phyloP scores from a whole-genome alignment of 2,888 invertebrate species.

The Parasteatoda lunata region DNA sequence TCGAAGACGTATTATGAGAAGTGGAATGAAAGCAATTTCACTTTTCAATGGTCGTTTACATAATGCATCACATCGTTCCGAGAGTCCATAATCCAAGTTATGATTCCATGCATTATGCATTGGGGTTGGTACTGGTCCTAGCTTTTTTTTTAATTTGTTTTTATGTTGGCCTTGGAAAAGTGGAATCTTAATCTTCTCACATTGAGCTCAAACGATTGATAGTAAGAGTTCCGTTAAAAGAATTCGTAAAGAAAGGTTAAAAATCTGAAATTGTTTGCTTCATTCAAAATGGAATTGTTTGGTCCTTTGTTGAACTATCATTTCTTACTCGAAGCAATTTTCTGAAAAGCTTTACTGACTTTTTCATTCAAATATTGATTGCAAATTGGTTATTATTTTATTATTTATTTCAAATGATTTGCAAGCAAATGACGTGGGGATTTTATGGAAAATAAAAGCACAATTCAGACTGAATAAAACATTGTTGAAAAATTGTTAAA shows the following conservation, averaged over 20 bases:
- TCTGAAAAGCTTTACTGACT: too few relatives aligned
- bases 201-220: not conserved
- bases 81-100: slow-evolving; percentile 59
- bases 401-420: too few relatives aligned
- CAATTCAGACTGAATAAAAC: too few relatives aligned
- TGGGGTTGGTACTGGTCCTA: not conserved
- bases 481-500: too few relatives aligned
- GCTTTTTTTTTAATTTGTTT: slow-evolving; percentile 48
- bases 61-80: slow-evolving; percentile 58
- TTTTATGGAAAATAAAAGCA: too few relatives aligned
- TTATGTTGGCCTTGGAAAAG: slow-evolving; percentile 34
- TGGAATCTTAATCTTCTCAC: slow-evolving; percentile 53
- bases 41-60: slow-evolving; percentile 65
- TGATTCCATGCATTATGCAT: slow-evolving; percentile 64
- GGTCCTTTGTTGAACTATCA: too few relatives aligned
- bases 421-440: too few relatives aligned
- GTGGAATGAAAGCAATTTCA: slow-evolving; percentile 58
- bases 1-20: slow-evolving; percentile 34
- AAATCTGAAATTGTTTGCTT: not conserved
- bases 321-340: too few relatives aligned
- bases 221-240: not conserved
- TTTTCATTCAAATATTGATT: too few relatives aligned
- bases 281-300: slow-evolving; percentile 42
- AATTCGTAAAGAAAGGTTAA: not conserved
- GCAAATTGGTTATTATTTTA: too few relatives aligned